These are phyloP conservation scores for Uropsilus gracilis DNA, from an alignment of 2,113 vertebrate genomes.

Conservation along the genomic window DNA sequence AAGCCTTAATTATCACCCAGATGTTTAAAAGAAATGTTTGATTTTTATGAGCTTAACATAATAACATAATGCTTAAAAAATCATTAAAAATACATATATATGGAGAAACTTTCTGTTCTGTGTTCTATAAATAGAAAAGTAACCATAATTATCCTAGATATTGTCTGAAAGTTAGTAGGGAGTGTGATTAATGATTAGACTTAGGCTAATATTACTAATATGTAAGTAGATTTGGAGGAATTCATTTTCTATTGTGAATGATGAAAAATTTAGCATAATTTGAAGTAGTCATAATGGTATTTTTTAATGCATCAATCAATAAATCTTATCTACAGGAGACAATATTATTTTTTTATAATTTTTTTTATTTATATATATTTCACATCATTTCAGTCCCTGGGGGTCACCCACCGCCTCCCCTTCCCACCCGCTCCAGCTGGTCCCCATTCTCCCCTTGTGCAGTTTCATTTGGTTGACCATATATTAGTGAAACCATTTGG, in stretches of 20 bases:
- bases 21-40: neutral
- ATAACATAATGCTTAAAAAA: neutral
- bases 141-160: neutral
- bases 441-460: no score
- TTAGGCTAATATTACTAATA: neutral
- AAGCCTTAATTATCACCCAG: neutral
- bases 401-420: no score
- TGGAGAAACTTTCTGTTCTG: neutral
- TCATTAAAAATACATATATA: neutral
- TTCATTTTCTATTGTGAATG: neutral
- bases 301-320: neutral
- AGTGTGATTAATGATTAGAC: neutral
- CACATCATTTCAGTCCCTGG: no score
- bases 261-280: neutral
- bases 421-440: no score
- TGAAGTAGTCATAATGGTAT: neutral
- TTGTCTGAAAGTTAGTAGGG: no score
- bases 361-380: no score
- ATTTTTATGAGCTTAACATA: neutral
- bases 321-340: neutral
- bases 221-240: neutral
- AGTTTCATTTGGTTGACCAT: no score
- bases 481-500: no score
- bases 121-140: neutral
- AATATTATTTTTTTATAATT: no score